Evolutionary conservation across 2,888 invertebrate species (phyloP).

Genomic region (Saturnia pavonia): DNA sequence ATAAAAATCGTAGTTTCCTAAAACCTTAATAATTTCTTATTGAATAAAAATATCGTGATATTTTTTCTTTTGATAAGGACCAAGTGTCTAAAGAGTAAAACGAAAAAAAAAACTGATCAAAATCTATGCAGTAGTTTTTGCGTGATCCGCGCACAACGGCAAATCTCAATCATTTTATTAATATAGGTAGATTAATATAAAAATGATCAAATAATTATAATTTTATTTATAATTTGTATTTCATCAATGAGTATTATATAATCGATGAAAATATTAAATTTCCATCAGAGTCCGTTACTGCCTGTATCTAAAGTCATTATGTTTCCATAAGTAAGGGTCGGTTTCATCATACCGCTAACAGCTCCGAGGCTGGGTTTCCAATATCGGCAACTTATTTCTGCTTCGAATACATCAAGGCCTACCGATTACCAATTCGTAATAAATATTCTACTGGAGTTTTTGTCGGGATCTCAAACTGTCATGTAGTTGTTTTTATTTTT

Average conservation of each 20-base stretch:
- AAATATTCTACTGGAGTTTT: no score
- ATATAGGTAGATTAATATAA: neutral
- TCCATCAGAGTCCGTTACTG: neutral
- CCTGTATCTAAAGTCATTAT: conserved; percentile 34
- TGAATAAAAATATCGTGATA: no score
- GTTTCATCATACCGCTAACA: conserved; percentile 34
- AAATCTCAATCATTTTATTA: no score
- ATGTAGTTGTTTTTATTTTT: no score
- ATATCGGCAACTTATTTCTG: conserved; percentile 34
- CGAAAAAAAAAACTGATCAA: no score
- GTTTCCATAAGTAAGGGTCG: conserved; percentile 36
- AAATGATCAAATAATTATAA: neutral
- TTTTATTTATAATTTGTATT: neutral
- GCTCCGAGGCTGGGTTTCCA: conserved; percentile 32
- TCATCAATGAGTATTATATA: neutral
- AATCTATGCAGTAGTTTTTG: no score
- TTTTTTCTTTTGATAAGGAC: no score
- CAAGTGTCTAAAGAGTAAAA: no score
- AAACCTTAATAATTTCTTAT: no score
- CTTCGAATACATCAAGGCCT: conserved; percentile 34
- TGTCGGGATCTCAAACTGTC: no score
- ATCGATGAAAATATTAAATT: neutral
- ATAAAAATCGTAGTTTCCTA: no score
- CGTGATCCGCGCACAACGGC: no score
- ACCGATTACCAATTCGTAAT: conserved; percentile 32